Evolutionary conservation across 2,113 vertebrate species (phyloP).

Genomic region (Rhombomys opimus): DNA sequence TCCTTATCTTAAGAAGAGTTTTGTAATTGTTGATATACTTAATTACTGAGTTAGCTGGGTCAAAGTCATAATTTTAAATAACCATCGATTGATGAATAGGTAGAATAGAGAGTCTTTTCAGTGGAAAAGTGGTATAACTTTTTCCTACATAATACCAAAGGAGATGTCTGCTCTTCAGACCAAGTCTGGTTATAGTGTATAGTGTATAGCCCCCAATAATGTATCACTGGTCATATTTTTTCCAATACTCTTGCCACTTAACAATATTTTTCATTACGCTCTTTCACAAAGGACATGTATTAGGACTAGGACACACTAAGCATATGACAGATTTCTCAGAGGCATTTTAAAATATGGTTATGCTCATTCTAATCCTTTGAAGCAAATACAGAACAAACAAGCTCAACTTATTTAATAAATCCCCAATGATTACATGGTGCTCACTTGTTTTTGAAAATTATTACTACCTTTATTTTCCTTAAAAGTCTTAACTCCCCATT

Average conservation of each 20-base stretch:
- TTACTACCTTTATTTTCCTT: neutral
- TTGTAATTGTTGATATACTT: neutral
- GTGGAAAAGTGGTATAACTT: conserved; percentile 11
- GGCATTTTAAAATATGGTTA: conserved; percentile 10
- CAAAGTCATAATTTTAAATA: conserved; percentile 35
- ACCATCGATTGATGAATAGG: neutral
- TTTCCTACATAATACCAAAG: neutral
- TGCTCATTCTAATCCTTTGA: conserved; percentile 22
- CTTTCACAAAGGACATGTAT: neutral
- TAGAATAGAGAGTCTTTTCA: conserved; percentile 40
- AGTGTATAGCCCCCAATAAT: neutral
- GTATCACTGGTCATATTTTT: neutral
- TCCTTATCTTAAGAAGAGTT: neutral
- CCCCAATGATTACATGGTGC: neutral
- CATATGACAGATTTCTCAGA: neutral
- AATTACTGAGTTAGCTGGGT: conserved; percentile 8
- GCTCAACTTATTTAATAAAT: neutral
- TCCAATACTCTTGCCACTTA: neutral
- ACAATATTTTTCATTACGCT: neutral
- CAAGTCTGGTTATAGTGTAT: conserved; percentile 24
- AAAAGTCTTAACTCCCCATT: neutral
- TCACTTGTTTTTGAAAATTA: neutral
- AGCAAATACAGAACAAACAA: neutral
- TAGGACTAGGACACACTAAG: neutral
- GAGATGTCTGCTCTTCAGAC: conserved; percentile 25